Percentiles rank a stretch among this genome's conserved stretches.
Evolutionary conservation across 2,113 vertebrate species (phyloP).

Genomic region (Cacatua alba): DNA sequence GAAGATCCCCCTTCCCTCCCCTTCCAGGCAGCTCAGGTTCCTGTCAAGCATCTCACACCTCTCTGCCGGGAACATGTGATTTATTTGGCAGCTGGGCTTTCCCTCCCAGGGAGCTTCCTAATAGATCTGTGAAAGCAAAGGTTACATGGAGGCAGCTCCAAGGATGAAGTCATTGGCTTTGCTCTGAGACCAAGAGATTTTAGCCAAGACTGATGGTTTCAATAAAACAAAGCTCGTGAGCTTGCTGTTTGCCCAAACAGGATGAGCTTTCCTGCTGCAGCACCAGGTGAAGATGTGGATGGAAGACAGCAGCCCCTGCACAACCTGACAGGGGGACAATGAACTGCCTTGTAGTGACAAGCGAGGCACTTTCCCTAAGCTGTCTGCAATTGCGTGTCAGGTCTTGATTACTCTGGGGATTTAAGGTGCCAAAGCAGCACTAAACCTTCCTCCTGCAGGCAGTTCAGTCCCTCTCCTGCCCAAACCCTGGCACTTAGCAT

Average conservation of each 20-base stretch:
- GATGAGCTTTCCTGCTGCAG: not conserved
- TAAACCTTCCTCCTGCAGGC: not conserved
- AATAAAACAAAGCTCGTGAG: constrained; percentile 34
- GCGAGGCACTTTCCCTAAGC: not conserved
- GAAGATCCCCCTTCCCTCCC: not conserved
- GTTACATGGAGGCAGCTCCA: constrained; percentile 31
- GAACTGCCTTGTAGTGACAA: not conserved
- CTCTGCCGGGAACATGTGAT: constrained; percentile 37
- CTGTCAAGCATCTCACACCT: constrained; percentile 43
- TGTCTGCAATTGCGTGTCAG: not conserved
- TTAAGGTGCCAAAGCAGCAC: not conserved
- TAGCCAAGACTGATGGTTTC: constrained; percentile 68
- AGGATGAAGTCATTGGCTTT: constrained; percentile 69
- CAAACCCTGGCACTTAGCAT: not conserved
- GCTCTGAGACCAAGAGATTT: constrained; percentile 19
- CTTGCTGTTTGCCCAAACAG: not conserved
- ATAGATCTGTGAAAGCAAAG: constrained; percentile 55
- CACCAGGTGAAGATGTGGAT: not conserved
- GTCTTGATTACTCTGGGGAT: accelerated
- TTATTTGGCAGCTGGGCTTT: constrained; percentile 58
- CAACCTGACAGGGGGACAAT: not conserved
- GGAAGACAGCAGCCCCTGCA: not conserved
- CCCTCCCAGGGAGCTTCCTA: constrained; percentile 55
- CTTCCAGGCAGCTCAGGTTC: constrained; percentile 13
- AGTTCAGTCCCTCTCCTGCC: not conserved